Conservation (phyloP, 2,113 vertebrate species). For the Sorex fumeus region DNA sequence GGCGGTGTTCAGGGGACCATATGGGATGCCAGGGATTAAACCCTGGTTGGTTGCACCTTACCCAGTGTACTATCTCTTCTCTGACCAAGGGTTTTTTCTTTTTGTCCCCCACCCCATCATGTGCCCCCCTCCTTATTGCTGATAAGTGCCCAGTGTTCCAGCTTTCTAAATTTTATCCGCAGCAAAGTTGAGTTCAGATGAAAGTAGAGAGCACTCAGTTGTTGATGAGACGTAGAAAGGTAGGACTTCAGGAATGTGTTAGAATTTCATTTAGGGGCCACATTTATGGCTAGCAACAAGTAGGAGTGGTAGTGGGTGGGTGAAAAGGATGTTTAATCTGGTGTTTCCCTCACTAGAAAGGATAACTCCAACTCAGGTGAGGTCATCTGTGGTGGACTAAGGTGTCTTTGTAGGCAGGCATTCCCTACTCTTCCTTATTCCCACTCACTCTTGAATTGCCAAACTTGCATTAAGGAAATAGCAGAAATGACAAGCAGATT, state of each 20-base stretch:
- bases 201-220: not conserved
- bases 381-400: not conserved
- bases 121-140: not conserved
- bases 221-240: not conserved
- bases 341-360: not conserved
- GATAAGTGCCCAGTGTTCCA: not conserved
- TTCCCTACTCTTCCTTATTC: not conserved
- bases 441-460: not conserved
- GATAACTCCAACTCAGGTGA: not conserved
- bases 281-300: not conserved
- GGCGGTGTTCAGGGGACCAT: no score
- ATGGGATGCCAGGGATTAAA: no score
- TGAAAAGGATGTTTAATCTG: not conserved
- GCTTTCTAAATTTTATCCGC: not conserved
- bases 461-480: not conserved
- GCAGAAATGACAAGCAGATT: not conserved
- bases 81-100: no score
- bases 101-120: no score
- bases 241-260: not conserved
- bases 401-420: not conserved
- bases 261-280: not conserved
- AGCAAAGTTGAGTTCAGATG: not conserved
- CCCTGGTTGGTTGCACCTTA: no score
- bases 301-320: not conserved
- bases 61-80: no score